Base-by-base conservation (phyloP, 2,113 vertebrate species). In the Vimba vimba region DNA sequence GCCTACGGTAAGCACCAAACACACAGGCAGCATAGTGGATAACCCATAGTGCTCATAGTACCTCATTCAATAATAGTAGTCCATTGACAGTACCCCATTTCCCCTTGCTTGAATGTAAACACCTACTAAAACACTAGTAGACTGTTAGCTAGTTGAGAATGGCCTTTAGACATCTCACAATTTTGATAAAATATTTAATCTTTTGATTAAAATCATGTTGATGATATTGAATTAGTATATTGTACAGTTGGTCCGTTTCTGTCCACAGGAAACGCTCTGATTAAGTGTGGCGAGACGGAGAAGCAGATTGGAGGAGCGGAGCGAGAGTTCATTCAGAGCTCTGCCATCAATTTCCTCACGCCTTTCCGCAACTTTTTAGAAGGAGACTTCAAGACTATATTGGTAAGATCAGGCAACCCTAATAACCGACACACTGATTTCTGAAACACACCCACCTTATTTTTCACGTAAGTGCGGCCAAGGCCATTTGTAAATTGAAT, bases 321-420 rank as follows among this genome's bases (percentile, higher is more conserved):
- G 93, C 95, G 97, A 91, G 98, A 99, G 91, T 92, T 99, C 43
- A 97, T 99, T 93, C 97, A 99, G 83, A 96, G 96, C 73, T 93
- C 97, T 74, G 97, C 97, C 88, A 97, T 97, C 93, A 98, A 98
- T 93, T 99, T 99, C 92, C 97, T 99, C 81, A 98, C 97, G 80
- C 98, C 98, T 43, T 95, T 99, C 91, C 95, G 97, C 92, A 99
- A 99, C 91, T 99, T 99, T 88, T 95, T 99, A 82, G 98, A 99
- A 93, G 98, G 97, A 45, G 98, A 99, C 93, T 99, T 98, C 89
- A 99, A 98, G 96, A 99, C 98, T 86, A 98, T 99, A 92, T 93
- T 97, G 95, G 98, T 99, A 93, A 98, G 97, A 95, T 91, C 66
- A 66, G 50, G 19, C 59, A 13, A 6, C 25, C 23, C 17, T 10